Evolutionary conservation across 2,113 vertebrate genomes (phyloP), one percentile per base, ranked within the genome.

Genomic region (Grammatotria lemairii): DNA sequence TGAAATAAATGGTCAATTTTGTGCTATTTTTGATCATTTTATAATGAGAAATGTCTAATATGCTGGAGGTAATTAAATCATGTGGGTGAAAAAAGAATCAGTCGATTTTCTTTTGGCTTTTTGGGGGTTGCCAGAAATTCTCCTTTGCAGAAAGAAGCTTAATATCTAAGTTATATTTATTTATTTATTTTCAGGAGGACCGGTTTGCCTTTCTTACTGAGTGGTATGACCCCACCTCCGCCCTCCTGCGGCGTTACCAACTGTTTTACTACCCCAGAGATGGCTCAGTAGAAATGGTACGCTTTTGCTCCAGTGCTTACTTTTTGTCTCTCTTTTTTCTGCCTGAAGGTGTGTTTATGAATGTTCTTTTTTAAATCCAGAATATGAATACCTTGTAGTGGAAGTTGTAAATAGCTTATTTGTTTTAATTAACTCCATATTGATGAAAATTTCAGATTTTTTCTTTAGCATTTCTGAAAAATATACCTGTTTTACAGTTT

Each of bases 231-330:
- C 95, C 98, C 6, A 97, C 94, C 58, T 97, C 98, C 51, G 94
- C 97, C 6, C 97, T 99, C 65, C 94, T 98, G 35, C 97, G 98
- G 12, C 97, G 97, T 55, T 99, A 97, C 53, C 98, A 99, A 31
- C 97, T 99, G 53, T 95, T 99, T 33, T 99, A 95, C 96, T 99
- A 99, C 87, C 97, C 98, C 10, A 97, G 94, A 85, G 98, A 99
- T 94, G 93, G 96, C 86, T 97, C 98, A 2, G 96, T 99, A 85
- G 98, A 99, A 95, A 99, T 99, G 99, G 98, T 99, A 95, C 94
- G 85, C 53, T 63, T 54, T 49, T 14, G 16, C 33, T 42, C 6
- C 40, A 38, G 31, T 38, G 57, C 5, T 49, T 53, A 35, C n/a
- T 23, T 28, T 26, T 33, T 45, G 33, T 31, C n/a, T 83, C 21